Percentiles rank a stretch among this genome's conserved stretches.
These are phyloP conservation scores for Megaceryle alcyon DNA, from an alignment of 2,797 vertebrate genomes.

Conservation along the genomic window DNA sequence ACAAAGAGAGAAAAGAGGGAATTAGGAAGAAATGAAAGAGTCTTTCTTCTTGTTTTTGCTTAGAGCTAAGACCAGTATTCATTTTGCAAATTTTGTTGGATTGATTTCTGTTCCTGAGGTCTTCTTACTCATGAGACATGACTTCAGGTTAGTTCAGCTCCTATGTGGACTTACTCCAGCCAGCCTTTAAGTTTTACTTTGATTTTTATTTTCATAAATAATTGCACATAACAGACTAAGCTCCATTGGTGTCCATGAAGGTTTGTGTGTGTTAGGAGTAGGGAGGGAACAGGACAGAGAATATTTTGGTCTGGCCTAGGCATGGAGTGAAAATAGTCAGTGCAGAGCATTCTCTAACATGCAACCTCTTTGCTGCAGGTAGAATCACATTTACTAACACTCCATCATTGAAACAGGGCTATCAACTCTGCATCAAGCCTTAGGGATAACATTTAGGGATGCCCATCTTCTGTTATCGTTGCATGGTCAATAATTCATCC, in stretches of 20 bases:
- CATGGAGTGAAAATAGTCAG: not conserved
- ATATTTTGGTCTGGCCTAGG: not conserved
- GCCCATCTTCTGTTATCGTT: not conserved
- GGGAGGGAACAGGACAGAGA: not conserved
- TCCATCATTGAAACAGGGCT: not conserved
- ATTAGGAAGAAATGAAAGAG: not conserved
- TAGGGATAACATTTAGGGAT: not conserved
- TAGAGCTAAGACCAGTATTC: not conserved
- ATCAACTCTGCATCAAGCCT: not conserved
- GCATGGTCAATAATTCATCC: not conserved
- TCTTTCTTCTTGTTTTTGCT: not conserved
- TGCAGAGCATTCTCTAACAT: not conserved
- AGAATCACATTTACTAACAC: not conserved
- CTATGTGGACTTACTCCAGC: not conserved
- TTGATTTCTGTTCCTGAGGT: not conserved
- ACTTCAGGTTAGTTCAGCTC: not conserved
- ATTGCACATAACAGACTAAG: not conserved
- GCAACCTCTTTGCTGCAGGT: not conserved
- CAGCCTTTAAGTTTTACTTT: not conserved
- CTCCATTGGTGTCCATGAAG: not conserved
- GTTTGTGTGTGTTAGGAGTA: not conserved
- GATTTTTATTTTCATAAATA: slow-evolving; percentile 6
- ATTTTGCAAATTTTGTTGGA: not conserved
- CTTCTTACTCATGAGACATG: not conserved
- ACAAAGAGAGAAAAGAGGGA: not conserved